Evolutionary conservation across 2,113 vertebrate genomes (phyloP), one percentile per base, ranked within the genome.

Genomic region (Prietella phreatophila): DNA sequence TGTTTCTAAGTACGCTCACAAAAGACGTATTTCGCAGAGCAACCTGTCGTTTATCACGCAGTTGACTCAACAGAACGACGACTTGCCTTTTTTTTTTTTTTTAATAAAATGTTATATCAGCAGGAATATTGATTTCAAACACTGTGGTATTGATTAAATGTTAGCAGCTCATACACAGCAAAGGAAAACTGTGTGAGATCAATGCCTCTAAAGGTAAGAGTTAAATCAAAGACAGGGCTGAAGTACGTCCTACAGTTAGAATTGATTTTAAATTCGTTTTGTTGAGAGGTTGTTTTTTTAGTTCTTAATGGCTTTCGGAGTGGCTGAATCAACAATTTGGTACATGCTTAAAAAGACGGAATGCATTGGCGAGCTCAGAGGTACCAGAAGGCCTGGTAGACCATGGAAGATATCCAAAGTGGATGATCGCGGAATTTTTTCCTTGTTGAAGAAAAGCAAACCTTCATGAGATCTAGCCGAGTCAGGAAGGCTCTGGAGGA

Each of bases 91-190:
- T 84, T 30, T 19, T 2, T 84, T 30, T 75, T 14, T 17, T 17
- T 20, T 9, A n/a, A n/a, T 33, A 25, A 58, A n/a, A 86, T 53
- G 3, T 63, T 50, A 63, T 61, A 63, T 79, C 73, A 5, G 30
- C 25, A 30, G 79, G 58, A 36, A 42, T 33, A 86, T 86, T 30
- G 85, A 86, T 65, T 47, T 33, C 6, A 65, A 78, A 33, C 75
- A 4, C 8, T 22, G 58, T 10, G 75, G 9, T 78, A 86, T 80
- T 65, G 85, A 80, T 80, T 86, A 79, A 60, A 86, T 47, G 85
- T 78, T 53, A 63, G 75, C 75, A 36, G 73, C 73, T 85, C 56
- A n/a, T 63, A 30, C 30, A 20, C 63, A 67, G 78, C 47, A 33
- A 86, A 63, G 80, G 58, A 55, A 76, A 81, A 67, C 25, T 7